Percentiles rank a stretch among this genome's conserved stretches.
These are phyloP conservation scores for Hirtodrosophila alboralis DNA, from an alignment of 2,888 invertebrate species.

Conservation along the genomic window DNA sequence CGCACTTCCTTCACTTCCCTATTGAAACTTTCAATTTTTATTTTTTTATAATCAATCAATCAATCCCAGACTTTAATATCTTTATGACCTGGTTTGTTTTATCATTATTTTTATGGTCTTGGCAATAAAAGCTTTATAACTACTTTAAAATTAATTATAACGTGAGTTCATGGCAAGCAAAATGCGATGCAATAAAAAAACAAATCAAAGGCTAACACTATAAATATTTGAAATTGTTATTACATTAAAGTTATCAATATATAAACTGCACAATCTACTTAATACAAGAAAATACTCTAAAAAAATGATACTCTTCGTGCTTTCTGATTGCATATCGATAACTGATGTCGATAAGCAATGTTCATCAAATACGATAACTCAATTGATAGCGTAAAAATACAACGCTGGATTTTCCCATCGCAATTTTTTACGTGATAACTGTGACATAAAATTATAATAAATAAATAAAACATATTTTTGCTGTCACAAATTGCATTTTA, in stretches of 20 bases:
- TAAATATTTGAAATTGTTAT: no score
- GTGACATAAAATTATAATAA: no score
- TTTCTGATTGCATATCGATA: no score
- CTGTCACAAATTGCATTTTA: background rate
- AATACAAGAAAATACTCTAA: no score
- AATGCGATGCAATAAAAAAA: slow-evolving; percentile 22
- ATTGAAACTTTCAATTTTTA: background rate
- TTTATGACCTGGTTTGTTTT: slow-evolving; percentile 6
- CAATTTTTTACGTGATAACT: no score
- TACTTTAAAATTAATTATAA: slow-evolving; percentile 24
- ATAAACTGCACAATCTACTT: no score
- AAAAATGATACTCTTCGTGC: no score
- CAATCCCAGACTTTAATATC: background rate
- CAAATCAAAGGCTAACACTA: slow-evolving; percentile 18
- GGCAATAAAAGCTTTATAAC: background rate
- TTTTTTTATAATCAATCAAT: background rate
- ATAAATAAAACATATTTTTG: background rate
- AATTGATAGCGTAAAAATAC: no score
- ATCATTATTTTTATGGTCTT: background rate
- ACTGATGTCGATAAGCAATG: no score
- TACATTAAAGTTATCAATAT: no score
- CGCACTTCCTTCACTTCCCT: background rate
- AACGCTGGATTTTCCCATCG: no score
- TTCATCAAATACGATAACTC: no score
- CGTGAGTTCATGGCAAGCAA: slow-evolving; percentile 1